A percentile compares a stretch with the other conserved stretches of the same genome.
These are phyloP conservation scores for Parnassius smintheus DNA, from an alignment of 2,888 invertebrate species.

Conservation along the genomic window DNA sequence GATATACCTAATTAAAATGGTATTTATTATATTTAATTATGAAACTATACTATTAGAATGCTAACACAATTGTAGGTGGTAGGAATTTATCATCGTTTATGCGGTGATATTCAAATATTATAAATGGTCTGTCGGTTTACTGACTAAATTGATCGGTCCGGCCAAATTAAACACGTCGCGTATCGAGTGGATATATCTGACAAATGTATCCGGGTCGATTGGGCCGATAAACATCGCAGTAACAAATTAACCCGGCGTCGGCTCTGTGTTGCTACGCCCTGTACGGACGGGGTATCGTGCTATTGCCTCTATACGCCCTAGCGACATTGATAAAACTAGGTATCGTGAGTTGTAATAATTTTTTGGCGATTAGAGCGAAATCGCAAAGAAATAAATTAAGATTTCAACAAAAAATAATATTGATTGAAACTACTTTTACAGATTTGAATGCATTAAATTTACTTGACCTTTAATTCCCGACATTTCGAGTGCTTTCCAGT, in stretches of 20 bases:
- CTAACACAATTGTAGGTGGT: too few species aligned
- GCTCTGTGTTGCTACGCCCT: conserved; percentile 37
- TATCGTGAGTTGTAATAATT: not conserved
- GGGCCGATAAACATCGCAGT: conserved; percentile 56
- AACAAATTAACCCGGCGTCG: conserved; percentile 63
- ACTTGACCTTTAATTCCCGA: too few species aligned
- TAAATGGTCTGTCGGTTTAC: not conserved
- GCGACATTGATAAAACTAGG: conserved; percentile 63
- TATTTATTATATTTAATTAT: too few species aligned
- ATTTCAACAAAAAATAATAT: not conserved
- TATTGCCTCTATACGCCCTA: conserved; percentile 58
- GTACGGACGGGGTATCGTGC: conserved; percentile 34
- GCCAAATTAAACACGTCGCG: conserved; percentile 50
- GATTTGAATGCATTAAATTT: too few species aligned
- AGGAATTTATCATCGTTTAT: too few species aligned
- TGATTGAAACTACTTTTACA: too few species aligned
- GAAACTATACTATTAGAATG: too few species aligned
- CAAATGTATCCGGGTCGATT: conserved; percentile 51
- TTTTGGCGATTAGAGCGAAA: not conserved
- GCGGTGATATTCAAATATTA: not conserved
- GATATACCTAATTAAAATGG: too few species aligned
- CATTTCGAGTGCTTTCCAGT: too few species aligned
- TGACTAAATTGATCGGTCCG: conserved; percentile 48
- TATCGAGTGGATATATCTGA: conserved; percentile 52
- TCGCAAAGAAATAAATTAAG: not conserved